These are phyloP conservation scores for Seira sanloemensis DNA, from an alignment of 2,888 invertebrate genomes.

Conservation along the genomic window DNA sequence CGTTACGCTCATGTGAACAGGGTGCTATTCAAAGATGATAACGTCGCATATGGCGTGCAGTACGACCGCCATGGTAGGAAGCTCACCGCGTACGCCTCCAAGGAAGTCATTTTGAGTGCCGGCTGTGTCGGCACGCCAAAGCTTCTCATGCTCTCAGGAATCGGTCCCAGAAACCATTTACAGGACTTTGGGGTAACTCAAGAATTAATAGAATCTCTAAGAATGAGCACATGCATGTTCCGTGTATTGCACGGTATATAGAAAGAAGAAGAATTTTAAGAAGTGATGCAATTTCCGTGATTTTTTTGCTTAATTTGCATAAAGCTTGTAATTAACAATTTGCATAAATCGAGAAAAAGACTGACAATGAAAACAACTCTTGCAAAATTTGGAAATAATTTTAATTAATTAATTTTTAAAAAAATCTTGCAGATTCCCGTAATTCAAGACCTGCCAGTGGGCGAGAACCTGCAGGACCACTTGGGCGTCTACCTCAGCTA, in stretches of 20 bases:
- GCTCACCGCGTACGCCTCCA: slow-evolving; percentile 42
- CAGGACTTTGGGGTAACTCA: slow-evolving; percentile 41
- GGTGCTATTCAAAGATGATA: background rate
- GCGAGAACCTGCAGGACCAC: slow-evolving; percentile 59
- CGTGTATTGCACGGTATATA: too few relatives aligned
- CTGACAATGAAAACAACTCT: too few relatives aligned
- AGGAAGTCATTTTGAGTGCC: slow-evolving; percentile 63
- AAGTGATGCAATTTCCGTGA: too few relatives aligned
- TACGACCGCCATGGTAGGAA: slow-evolving; percentile 59
- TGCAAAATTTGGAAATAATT: too few relatives aligned
- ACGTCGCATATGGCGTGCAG: slow-evolving; percentile 58
- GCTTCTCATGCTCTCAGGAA: slow-evolving; percentile 55
- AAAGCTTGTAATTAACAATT: too few relatives aligned
- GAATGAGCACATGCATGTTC: too few relatives aligned
- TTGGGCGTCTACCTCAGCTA: slow-evolving; percentile 38
- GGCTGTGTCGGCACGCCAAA: slow-evolving; percentile 60
- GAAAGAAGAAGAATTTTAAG: too few relatives aligned
- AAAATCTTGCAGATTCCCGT: slow-evolving; percentile 50
- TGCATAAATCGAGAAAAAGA: too few relatives aligned
- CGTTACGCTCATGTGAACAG: background rate
- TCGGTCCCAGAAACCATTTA: slow-evolving; percentile 52
- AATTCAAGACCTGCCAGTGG: slow-evolving; percentile 53
- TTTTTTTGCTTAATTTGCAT: too few relatives aligned
- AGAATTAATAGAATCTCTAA: too few relatives aligned
- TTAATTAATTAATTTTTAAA: too few relatives aligned